A percentile compares a stretch with the other conserved stretches of the same genome.
These are phyloP conservation scores for Platysternon megacephalum DNA, from an alignment of 2,113 vertebrate genomes.

Conservation along the genomic window DNA sequence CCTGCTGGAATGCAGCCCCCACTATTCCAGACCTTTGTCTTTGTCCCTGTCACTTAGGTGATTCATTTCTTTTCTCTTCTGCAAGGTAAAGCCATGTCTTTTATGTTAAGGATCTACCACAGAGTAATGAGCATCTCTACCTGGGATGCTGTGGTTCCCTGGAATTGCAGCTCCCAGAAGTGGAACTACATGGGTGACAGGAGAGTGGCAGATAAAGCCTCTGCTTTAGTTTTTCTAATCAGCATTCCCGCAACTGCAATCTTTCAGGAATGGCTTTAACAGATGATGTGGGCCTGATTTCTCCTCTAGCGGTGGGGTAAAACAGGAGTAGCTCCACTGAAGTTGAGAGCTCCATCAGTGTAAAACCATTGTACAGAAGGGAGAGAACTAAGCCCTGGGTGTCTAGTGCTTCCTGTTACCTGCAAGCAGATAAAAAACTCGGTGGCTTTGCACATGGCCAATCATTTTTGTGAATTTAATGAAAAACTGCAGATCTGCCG, in stretches of 20 bases:
- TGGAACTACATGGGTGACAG: neutral
- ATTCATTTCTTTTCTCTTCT: neutral
- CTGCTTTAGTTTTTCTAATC: neutral
- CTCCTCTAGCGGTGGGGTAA: neutral
- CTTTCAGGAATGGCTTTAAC: neutral
- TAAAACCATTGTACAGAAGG: neutral
- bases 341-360: neutral
- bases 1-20: too few species aligned
- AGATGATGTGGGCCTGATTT: neutral
- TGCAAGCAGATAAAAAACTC: neutral
- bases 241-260: neutral
- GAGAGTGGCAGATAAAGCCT: neutral
- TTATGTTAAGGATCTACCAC: neutral
- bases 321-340: neutral
- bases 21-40: neutral
- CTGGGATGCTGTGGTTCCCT: neutral
- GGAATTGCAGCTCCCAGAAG: neutral
- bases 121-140: too few species aligned
- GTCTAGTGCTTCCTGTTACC: neutral
- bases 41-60: neutral
- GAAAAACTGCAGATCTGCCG: neutral
- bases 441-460: neutral
- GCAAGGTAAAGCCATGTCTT: neutral
- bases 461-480: neutral
- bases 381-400: neutral